Evolutionary conservation across 1,140 invertebrate species (phyloP), one percentile per base, ranked within the genome.

Genomic region (Pseudomyrmex concolor): DNA sequence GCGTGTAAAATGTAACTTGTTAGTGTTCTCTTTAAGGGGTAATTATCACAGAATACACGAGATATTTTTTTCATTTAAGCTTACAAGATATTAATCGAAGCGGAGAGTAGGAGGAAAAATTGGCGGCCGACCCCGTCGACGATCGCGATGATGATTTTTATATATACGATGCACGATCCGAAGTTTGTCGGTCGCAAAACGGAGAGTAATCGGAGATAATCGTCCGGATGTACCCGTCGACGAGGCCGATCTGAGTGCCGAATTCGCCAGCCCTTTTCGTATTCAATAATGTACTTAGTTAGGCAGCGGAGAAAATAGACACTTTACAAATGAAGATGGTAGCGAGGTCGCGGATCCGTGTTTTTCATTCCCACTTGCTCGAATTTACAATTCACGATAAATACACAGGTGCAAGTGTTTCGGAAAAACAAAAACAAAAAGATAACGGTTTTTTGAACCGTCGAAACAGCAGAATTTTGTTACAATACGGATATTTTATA

Each of bases 1-100:
- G 68, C 74, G 68, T 87, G 77, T 78, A 34, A 15, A 10, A n/a
- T 82, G 82, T 88, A 74, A 66, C 76, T 45, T 78, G 57, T 76
- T n/a, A 68, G 59, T 90, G 86, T 91, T 83, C 55, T 78, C 25
- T 85, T 88, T 90, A 91, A 92, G 88, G 92, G 90, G 89, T 93
- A 93, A 92, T 92, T 94, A 94, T 94, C 93, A 94, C 93, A 94
- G 93, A 94, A 94, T 93, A 93, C 86, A 92, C 92, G 93, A 94
- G 91, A 94, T 93, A 92, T 92, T 34, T 34, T 92, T 90, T 92
- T 91, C 86, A 83, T 89, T 59, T 90, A 93, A 94, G 92, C 91
- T 93, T 93, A 93, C 89, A 86, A 93, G 88, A 93, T 92, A 92
- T 91, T 91, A 90, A 92, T 92, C 87, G 83, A 93, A 93, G 92